Base-by-base conservation (phyloP, 2,797 vertebrate genomes). In the Kryptopterus vitreolus region DNA sequence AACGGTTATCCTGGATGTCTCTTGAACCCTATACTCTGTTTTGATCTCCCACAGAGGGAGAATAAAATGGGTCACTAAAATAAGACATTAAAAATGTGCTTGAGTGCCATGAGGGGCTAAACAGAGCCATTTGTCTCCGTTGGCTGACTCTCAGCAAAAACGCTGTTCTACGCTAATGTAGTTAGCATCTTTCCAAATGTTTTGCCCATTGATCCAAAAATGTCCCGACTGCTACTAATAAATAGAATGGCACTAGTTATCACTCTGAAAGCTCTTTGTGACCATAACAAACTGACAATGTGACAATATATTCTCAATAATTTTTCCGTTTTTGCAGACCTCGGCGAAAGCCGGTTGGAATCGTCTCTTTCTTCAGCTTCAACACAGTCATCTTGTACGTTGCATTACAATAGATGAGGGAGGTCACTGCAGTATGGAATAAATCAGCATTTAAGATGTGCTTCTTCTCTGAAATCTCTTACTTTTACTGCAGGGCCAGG, bases 11-110 rank as follows among this genome's bases (percentile, higher is more conserved):
- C 55, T 61, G 76, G 58, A 83, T 65, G 78, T 78, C 76, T 79
- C 77, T 84, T 76, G 76, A 82, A 86, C 74, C 82, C 82, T 69
- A 66, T 50, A 62, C 62, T 73, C 70, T 84, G 81, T 80, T 83
- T 86, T 87, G 79, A 86, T 81, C 72, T 86, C 77, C 83, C 78
- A 83, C 81, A 81, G 74, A 85, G 80, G 81, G 61, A 81, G 84
- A 87, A 85, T 84, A 85, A 85, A 88, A 86, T 48, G 73, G 78
- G 62, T 81, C 75, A 84, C 82, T 81, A 83, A 87, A 86, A 83
- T 80, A 69, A 82, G 80, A 79, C 82, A 87, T 86, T 87, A 87
- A 84, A 85, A 88, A 85, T 82, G 69, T 81, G 82, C 82, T 80
- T 78, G 80, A 76, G 50, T 61, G 78, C 74, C 80, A 75, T 43